Evolutionary conservation across 2,888 invertebrate genomes (phyloP), one percentile per base, ranked within the genome.

Genomic region (Ischnus inquisitorius): DNA sequence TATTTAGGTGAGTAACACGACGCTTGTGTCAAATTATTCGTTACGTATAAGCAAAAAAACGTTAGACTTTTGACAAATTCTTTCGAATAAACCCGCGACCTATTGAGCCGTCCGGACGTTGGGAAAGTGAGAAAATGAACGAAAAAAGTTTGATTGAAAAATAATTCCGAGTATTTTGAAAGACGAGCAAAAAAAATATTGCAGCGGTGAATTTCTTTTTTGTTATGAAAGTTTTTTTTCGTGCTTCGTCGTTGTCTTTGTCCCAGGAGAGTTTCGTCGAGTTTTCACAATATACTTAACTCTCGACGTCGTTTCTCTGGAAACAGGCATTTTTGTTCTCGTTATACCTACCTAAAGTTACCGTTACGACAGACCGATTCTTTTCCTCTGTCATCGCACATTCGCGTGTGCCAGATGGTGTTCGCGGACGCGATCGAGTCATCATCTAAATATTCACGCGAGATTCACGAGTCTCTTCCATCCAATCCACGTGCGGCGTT

Each of bases 1-100:
- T 67, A 41, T 79, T 76, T 81, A 86, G 83, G 86, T 86, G 54
- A 86, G 86, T 84, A 41, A 4, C 28, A 16, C 34, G 28, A 54
- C 19, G 19, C 19, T 54, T 8, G 22, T 8, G 12, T 16, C 22
- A 3, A 19, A 3, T 22, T 19, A 19, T 8, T 54, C 3, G 22
- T 22, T 54, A 10, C 1, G 0, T 10, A 19, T 22, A 10, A 3
- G 12, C 34, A 34, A 34, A 34, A 34, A 4, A 34, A 5, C 34
- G 5, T 34, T 34, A 6, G 34, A 34, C 34, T 34, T 4, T 34
- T 1, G 8, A 34, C 34, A 4, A 34, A 6, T 34, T 34, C 8
- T 34, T 34, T 34, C 6, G 34, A 8, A 34, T 4, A 34, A 34
- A 6, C 4, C 8, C 34, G 34, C 34, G 34, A 34, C 8, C 5